Percentiles rank a stretch among this genome's conserved stretches.
Evolutionary conservation across 2,113 vertebrate genomes (phyloP).

Genomic region (Canis aureus): DNA sequence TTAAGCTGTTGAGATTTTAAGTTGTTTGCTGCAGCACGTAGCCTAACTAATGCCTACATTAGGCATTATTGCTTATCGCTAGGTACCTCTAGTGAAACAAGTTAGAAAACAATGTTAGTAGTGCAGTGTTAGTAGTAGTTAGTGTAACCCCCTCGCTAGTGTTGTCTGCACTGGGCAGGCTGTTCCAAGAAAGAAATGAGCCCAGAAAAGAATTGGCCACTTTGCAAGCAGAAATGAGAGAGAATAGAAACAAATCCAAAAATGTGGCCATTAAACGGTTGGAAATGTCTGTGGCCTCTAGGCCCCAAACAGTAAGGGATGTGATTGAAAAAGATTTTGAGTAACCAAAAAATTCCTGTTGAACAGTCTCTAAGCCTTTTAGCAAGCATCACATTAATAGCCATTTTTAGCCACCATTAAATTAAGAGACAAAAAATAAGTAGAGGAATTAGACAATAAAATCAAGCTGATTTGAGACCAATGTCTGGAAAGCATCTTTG

Average conservation of each 20-base stretch:
- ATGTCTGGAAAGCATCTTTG: background rate
- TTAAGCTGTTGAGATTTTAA: background rate
- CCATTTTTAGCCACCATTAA: background rate
- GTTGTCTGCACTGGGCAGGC: background rate
- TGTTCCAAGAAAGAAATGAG: background rate
- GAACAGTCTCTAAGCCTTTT: background rate
- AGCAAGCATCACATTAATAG: background rate
- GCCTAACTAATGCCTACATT: background rate
- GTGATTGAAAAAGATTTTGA: background rate
- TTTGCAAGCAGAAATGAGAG: background rate
- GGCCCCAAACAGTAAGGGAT: background rate
- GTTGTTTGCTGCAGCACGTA: background rate
- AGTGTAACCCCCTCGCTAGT: background rate
- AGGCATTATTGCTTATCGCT: background rate
- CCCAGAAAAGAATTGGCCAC: background rate
- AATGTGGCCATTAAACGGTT: background rate
- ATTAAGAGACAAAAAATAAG: background rate
- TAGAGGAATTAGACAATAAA: background rate
- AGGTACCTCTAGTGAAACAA: background rate
- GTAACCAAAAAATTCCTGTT: background rate
- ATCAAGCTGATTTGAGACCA: slow-evolving; percentile 3
- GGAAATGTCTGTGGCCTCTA: background rate
- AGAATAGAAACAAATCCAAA: background rate
- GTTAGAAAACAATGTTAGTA: background rate
- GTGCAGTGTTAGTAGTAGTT: background rate